Evolutionary conservation across 2,113 vertebrate species (phyloP).

Genomic region (Miniopterus natalensis): DNA sequence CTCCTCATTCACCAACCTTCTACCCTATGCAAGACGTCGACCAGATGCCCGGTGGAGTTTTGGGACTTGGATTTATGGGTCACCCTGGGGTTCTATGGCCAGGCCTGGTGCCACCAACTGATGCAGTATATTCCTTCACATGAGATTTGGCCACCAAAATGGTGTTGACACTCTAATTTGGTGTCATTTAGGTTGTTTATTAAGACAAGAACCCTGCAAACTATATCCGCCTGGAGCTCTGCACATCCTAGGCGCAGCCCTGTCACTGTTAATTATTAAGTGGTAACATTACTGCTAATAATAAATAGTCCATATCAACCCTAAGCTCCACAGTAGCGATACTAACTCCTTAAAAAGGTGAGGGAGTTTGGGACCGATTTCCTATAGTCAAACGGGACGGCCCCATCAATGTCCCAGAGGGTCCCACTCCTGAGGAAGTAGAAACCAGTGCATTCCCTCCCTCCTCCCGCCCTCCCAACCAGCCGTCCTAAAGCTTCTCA

Average conservation of each 20-base stretch:
- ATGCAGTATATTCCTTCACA: neutral
- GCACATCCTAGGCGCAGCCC: neutral
- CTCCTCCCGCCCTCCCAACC: neutral
- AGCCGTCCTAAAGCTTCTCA: neutral
- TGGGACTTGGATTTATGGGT: too few relatives aligned
- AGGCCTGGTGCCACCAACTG: neutral
- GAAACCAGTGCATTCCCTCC: neutral
- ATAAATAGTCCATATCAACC: neutral
- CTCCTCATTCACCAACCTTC: neutral
- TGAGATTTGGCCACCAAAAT: neutral
- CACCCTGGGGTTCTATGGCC: neutral
- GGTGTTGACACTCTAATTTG: neutral
- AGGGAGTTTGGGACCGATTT: neutral
- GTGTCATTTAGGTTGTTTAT: neutral
- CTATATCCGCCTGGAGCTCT: neutral
- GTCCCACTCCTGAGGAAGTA: neutral
- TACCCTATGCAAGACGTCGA: rapidly evolving
- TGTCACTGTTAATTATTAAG: neutral
- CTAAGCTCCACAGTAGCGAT: neutral
- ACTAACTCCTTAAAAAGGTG: neutral
- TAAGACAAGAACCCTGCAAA: neutral
- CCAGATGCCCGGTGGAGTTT: neutral
- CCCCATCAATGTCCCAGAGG: neutral
- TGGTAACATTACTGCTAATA: neutral
- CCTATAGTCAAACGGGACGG: neutral